Conservation (phyloP, 1,140 invertebrate species). For the Danaus plexippus region DNA sequence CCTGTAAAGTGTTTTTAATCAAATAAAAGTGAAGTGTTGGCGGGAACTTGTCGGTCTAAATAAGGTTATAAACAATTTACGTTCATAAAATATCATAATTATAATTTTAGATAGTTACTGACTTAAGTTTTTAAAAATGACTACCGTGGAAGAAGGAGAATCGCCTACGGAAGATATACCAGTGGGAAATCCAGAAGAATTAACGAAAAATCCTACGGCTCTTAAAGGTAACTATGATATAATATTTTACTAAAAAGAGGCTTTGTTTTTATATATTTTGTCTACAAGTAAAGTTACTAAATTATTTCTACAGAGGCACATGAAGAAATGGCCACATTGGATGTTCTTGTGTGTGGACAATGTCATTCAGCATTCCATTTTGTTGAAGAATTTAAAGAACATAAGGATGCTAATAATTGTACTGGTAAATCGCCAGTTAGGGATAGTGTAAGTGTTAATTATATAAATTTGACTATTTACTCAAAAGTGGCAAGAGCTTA, state of each 20-base stretch:
- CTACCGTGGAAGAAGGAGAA: constrained; percentile 59
- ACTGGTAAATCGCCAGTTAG: constrained; percentile 72
- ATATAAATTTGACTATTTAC: too few species aligned
- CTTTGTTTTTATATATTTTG: too few species aligned
- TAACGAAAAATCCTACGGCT: constrained; percentile 76
- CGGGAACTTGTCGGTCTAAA: constrained; percentile 31
- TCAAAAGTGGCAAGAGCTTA: too few species aligned
- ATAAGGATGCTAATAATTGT: constrained; percentile 74
- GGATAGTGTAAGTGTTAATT: constrained; percentile 65
- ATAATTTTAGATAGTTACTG: constrained; percentile 10
- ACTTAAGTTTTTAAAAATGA: constrained; percentile 33
- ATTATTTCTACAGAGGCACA: constrained; percentile 75
- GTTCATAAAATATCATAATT: neutral
- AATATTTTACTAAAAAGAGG: too few species aligned
- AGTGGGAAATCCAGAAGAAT: constrained; percentile 74
- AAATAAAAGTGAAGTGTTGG: constrained; percentile 12
- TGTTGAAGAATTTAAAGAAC: constrained; percentile 82
- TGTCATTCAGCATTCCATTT: constrained; percentile 86
- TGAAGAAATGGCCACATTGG: constrained; percentile 80
- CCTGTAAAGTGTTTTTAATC: constrained; percentile 4
- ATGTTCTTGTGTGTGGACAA: constrained; percentile 85
- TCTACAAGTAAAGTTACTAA: too few species aligned
- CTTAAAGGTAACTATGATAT: constrained; percentile 73
- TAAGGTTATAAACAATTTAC: constrained; percentile 37
- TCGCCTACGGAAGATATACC: constrained; percentile 49